Evolutionary conservation across 2,888 invertebrate genomes (phyloP).

Genomic region (Agrilus mali): DNA sequence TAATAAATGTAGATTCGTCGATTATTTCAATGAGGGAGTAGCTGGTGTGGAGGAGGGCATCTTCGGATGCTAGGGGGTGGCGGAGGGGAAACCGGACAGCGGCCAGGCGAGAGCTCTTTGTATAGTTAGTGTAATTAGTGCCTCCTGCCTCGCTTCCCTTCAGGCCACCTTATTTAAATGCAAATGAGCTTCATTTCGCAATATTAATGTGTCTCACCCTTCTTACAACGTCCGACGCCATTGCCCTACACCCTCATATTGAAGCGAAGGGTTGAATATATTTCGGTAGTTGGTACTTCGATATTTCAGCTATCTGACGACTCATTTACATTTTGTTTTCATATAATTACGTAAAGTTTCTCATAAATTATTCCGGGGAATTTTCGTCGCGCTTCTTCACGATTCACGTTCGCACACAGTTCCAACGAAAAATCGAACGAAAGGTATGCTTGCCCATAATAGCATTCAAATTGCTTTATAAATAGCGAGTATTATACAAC

Average conservation of each 20-base stretch:
- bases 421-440: no score
- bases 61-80: neutral
- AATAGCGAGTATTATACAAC: no score
- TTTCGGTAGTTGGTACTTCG: conserved; percentile 3
- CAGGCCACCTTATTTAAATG: conserved; percentile 68
- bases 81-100: conserved; percentile 25
- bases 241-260: conserved; percentile 15
- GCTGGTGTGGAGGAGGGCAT: conserved; percentile 1
- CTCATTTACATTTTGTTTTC: no score
- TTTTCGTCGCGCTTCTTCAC: no score
- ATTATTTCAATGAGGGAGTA: no score
- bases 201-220: conserved; percentile 68
- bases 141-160: conserved; percentile 22
- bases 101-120: conserved; percentile 38
- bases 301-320: no score
- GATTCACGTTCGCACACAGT: no score
- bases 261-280: conserved; percentile 19
- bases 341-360: no score
- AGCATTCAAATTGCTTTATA: no score
- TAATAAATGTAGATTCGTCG: no score
- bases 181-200: conserved; percentile 83
- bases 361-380: no score
- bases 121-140: conserved; percentile 41
- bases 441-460: no score
- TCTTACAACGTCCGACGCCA: conserved; percentile 19